Evolutionary conservation across 2,888 invertebrate genomes (phyloP), one percentile per base, ranked within the genome.

Genomic region (Tetheella fluctuosa): DNA sequence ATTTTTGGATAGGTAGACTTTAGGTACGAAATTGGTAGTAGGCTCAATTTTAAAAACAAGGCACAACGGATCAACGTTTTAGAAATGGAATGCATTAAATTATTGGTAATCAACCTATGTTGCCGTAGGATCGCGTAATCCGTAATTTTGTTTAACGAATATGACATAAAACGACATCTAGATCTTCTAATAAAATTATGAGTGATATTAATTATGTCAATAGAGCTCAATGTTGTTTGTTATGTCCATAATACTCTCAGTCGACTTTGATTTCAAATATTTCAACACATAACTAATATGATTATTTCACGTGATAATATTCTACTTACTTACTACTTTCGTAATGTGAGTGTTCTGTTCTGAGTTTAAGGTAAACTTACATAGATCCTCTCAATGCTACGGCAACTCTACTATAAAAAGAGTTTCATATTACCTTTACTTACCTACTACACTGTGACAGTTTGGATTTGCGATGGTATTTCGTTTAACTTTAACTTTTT

Each of bases 41-140:
- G 70, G 64, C 72, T 71, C 71, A 74, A 76, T 76, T 68, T 78
- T 77, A 73, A 64, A 81, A 86, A 80, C 76, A 88, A 87, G 86
- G 87, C 87, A 88, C 88, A 79, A 80, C 75, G 76, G 80, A 85
- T 74, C 69, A 76, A 76, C 74, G 13, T 12, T 23, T 20, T 25
- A 17, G 55, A 34, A 34, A 55, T 34, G 34, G 30, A 34, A 54
- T 23, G 52, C 13, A 20, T 20, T 20, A 20, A 20, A 7, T 48
- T 13, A 13, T 34, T 13, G 13, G n/a, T n/a, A n/a, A n/a, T n/a
- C n/a, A n/a, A n/a, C n/a, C n/a, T 34, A 34, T 34, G 0, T 2
- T 2, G 13, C 13, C 34, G 2, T 13, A 7, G 34, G 13, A 34
- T 30, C 30, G 10, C 30, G 10, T 30, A 10, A 30, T 30, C 8